Base-by-base conservation (phyloP, 2,113 vertebrate species). In the Cheilinus undulatus region DNA sequence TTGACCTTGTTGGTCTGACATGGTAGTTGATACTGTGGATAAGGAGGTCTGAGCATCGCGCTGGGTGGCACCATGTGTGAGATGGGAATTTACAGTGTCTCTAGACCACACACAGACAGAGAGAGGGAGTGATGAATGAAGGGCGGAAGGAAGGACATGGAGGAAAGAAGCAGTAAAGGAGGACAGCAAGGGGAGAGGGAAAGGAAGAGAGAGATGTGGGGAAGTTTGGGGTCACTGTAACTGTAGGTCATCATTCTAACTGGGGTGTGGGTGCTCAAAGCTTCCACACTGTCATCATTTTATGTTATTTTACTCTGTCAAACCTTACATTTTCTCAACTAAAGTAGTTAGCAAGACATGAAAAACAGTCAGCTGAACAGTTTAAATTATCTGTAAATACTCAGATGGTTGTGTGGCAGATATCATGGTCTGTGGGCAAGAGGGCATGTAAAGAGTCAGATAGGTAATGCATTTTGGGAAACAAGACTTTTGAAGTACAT, bases 91-190 rank as follows among this genome's bases (percentile, higher is more conserved):
- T 78, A 86, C 89, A 92, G 86, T 89, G 82, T 86, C 73, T 89
- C 63, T 34, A 92, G 95, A 95, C 95, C 95, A 96, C 96, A 96
- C 95, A 95, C 92, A 93, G 90, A 90, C 79, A 75, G 51, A 73
- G 30, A 76, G 68, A 73, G 45, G 17, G 54, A 42, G 38, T 54
- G 69, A 65, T 50, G 64, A 54, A 66, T 48, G 42, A 52, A 63
- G 23, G 51, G 58, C 75, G 48, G 52, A 64, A 59, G 42, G 52
- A 64, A 59, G 42, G 73, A 81, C 28, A 67, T 34, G 58, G 61
- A 82, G 43, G 73, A 71, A 43, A 52, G 13, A 54, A 60, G 54
- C 48, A 71, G 43, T 51, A 68, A 69, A 45, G 30, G 30, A 38
- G 40, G 38, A 50, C 42, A 58, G 49, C 42, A 34, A 34, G 67